A percentile compares a stretch with the other conserved stretches of the same genome.
These are phyloP conservation scores for Epirrita christyi DNA, from an alignment of 2,888 invertebrate species.

Conservation along the genomic window DNA sequence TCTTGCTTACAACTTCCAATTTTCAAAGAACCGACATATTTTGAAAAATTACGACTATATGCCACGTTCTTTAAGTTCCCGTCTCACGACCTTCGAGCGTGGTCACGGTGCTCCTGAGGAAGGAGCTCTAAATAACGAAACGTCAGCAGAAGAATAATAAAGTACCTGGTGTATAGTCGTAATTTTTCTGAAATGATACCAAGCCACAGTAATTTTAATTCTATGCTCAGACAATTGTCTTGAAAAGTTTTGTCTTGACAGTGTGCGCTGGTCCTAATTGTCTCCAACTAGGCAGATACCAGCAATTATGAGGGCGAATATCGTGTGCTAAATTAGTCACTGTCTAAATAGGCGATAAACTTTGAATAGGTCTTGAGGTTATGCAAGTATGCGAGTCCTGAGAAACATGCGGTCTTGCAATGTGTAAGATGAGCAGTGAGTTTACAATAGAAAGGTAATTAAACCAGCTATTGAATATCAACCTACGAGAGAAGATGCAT, in stretches of 20 bases:
- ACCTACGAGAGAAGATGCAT: not conserved
- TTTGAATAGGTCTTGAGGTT: conserved; percentile 28
- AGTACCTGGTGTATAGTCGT: too few relatives aligned
- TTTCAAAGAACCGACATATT: too few relatives aligned
- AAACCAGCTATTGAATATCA: conserved; percentile 6
- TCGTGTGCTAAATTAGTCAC: conserved; percentile 23
- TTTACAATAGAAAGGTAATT: conserved; percentile 11
- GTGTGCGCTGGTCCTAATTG: conserved; percentile 2
- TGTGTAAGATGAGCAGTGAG: conserved; percentile 12
- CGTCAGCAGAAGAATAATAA: too few relatives aligned
- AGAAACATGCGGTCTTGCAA: conserved; percentile 14
- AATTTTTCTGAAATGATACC: too few relatives aligned
- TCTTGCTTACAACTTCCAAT: too few relatives aligned
- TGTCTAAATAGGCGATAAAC: conserved; percentile 29
- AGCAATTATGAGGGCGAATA: conserved; percentile 21
- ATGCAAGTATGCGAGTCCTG: conserved; percentile 22
- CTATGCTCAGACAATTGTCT: too few relatives aligned
- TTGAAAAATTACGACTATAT: too few relatives aligned
- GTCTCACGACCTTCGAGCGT: too few relatives aligned
- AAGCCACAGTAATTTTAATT: too few relatives aligned
- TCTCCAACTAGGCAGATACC: not conserved
- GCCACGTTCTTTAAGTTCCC: too few relatives aligned
- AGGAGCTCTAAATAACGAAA: too few relatives aligned
- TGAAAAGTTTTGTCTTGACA: not conserved
- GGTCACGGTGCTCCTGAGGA: too few relatives aligned